phyloP scores from a whole-genome alignment of 2,888 invertebrate species.

The Drosophila barbarae region DNA sequence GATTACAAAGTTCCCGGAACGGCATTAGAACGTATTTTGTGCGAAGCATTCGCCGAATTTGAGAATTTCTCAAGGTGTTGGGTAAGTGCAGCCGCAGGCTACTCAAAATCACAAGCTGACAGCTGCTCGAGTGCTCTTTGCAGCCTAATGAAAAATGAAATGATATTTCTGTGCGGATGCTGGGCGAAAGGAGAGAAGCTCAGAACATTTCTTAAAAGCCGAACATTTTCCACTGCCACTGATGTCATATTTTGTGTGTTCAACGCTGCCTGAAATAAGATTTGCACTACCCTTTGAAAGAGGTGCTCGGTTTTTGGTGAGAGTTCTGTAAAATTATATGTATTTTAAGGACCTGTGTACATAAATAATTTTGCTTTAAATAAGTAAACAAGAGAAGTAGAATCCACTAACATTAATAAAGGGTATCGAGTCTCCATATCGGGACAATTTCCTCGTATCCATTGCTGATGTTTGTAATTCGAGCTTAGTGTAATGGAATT shows the following conservation, averaged over 20 bases:
- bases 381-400: not conserved
- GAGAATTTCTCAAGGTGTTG: constrained; percentile 56
- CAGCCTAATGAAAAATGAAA: constrained; percentile 61
- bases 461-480: constrained; percentile 63
- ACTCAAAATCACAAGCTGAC: constrained; percentile 34
- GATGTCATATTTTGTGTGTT: constrained; percentile 62
- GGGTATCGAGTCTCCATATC: not conserved
- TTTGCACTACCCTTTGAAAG: constrained; percentile 24
- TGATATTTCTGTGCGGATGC: constrained; percentile 18
- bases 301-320: not conserved
- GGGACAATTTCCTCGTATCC: constrained; percentile 3
- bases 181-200: not conserved
- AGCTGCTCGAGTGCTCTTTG: constrained; percentile 64
- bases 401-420: not conserved
- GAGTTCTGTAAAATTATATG: not conserved
- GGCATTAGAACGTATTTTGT: not conserved
- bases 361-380: too few relatives aligned
- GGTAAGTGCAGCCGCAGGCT: constrained; percentile 57
- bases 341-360: not conserved
- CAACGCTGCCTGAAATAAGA: constrained; percentile 73
- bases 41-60: constrained; percentile 21
- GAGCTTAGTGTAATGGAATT: constrained; percentile 71
- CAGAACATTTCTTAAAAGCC: constrained; percentile 8
- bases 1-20: constrained; percentile 53
- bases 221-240: constrained; percentile 15